A percentile compares a stretch with the other conserved stretches of the same genome.
These are phyloP conservation scores for Polypterus senegalus DNA, from an alignment of 2,113 vertebrate genomes.

Conservation along the genomic window DNA sequence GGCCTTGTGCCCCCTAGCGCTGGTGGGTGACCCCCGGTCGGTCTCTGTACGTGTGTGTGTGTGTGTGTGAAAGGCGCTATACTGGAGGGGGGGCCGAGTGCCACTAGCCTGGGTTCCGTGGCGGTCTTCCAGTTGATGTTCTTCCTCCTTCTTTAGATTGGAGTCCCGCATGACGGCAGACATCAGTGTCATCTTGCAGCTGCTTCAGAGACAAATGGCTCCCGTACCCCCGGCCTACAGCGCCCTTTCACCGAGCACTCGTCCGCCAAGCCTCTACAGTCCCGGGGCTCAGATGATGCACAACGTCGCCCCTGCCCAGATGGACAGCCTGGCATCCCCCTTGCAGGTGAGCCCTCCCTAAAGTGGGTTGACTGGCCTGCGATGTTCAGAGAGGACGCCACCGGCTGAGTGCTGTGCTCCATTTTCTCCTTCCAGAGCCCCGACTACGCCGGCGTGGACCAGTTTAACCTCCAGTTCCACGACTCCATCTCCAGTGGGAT, in stretches of 20 bases:
- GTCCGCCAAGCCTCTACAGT: conserved; percentile 17
- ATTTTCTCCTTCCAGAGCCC: conserved; percentile 43
- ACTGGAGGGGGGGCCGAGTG: not conserved
- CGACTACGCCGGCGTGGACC: conserved; percentile 42
- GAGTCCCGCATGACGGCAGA: conserved; percentile 86
- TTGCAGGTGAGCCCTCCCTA: conserved; percentile 47
- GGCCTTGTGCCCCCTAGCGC: too few species aligned
- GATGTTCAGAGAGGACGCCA: too few species aligned
- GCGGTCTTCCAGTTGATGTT: not conserved
- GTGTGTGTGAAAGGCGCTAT: too few species aligned
- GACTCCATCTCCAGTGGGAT: conserved; percentile 52
- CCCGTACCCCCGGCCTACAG: conserved; percentile 69
- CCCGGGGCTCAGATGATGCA: conserved; percentile 36
- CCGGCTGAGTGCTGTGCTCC: not conserved
- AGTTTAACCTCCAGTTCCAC: conserved; percentile 45
- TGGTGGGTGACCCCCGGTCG: too few species aligned
- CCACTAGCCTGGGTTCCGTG: not conserved
- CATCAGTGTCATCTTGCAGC: conserved; percentile 78
- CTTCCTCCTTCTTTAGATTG: conserved; percentile 45
- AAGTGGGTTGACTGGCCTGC: too few species aligned
- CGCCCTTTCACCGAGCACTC: conserved; percentile 53
- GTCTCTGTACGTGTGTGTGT: too few species aligned
- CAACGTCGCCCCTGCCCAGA: conserved; percentile 25
- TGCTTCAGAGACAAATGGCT: conserved; percentile 76
- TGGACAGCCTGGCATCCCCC: conserved; percentile 25